These are phyloP conservation scores for Chrysolina americana DNA, from an alignment of 2,888 invertebrate species.

Conservation along the genomic window DNA sequence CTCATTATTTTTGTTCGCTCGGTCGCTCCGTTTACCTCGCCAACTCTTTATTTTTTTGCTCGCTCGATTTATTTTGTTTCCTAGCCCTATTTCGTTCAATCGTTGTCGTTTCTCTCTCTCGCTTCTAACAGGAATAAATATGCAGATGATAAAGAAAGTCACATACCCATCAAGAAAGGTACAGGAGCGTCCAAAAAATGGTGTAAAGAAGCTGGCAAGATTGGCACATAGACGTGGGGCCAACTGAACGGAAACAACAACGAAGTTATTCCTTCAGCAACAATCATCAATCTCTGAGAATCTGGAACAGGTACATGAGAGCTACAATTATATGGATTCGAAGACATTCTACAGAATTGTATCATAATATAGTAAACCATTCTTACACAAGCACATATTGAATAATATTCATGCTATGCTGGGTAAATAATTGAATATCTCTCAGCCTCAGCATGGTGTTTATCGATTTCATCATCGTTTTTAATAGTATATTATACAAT, in stretches of 20 bases:
- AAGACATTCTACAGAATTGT: neutral
- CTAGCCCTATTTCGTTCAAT: neutral
- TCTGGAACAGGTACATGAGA: slow-evolving; percentile 73
- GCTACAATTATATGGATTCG: neutral
- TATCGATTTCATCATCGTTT: too few species aligned
- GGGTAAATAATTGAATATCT: too few species aligned
- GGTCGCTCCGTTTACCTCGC: too few species aligned
- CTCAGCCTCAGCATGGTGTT: too few species aligned
- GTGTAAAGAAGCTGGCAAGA: slow-evolving; percentile 93
- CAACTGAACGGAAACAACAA: slow-evolving; percentile 95
- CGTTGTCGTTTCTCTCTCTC: neutral
- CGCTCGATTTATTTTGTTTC: neutral
- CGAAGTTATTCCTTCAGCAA: slow-evolving; percentile 93
- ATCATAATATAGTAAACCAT: too few species aligned
- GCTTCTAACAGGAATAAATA: neutral
- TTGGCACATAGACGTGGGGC: slow-evolving; percentile 99
- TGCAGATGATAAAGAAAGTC: neutral
- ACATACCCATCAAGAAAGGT: slow-evolving; percentile 96
- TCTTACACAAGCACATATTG: too few species aligned
- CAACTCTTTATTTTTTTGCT: neutral
- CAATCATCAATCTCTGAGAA: slow-evolving; percentile 95
- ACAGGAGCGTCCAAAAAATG: slow-evolving; percentile 99
- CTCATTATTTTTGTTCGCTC: too few species aligned
- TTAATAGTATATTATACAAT: too few species aligned
- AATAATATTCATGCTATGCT: too few species aligned